Conservation (phyloP, 2,888 invertebrate species). For the Fragum whitleyi region DNA sequence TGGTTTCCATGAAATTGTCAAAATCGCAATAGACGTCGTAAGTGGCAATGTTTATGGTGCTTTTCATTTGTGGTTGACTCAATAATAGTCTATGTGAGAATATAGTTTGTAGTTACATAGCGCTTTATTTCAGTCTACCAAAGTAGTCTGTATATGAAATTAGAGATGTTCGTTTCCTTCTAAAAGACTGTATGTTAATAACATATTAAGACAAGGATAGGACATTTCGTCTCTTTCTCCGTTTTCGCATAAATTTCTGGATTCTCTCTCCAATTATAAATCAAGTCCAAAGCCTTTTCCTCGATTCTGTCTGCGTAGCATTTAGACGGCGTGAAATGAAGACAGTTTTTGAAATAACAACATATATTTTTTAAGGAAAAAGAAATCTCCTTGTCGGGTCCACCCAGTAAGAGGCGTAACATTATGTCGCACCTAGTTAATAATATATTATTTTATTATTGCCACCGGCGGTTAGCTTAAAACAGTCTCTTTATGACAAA, state of each 20-base stretch:
- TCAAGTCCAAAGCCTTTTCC: not conserved
- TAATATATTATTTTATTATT: too few species aligned
- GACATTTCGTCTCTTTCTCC: not conserved
- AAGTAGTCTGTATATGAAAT: conserved; percentile 4
- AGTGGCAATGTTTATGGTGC: conserved; percentile 32
- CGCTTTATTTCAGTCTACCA: not conserved
- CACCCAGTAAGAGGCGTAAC: too few species aligned
- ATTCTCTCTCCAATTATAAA: conserved; percentile 20
- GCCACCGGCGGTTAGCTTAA: too few species aligned
- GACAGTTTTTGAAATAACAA: too few species aligned
- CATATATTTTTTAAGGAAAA: too few species aligned
- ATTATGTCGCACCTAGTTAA: too few species aligned
- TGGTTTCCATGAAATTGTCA: conserved; percentile 51
- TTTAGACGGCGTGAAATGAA: too few species aligned
- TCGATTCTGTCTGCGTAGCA: not conserved
- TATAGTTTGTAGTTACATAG: not conserved
- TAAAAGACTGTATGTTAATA: not conserved
- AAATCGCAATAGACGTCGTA: conserved; percentile 57
- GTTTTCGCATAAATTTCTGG: conserved; percentile 19
- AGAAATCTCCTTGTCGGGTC: too few species aligned
- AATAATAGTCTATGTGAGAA: conserved; percentile 6
- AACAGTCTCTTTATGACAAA: too few species aligned
- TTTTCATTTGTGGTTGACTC: not conserved
- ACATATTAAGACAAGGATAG: too few species aligned
- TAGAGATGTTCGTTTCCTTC: not conserved